Evolutionary conservation across 1,140 invertebrate genomes (phyloP).

Genomic region (Hirudo medicinalis): DNA sequence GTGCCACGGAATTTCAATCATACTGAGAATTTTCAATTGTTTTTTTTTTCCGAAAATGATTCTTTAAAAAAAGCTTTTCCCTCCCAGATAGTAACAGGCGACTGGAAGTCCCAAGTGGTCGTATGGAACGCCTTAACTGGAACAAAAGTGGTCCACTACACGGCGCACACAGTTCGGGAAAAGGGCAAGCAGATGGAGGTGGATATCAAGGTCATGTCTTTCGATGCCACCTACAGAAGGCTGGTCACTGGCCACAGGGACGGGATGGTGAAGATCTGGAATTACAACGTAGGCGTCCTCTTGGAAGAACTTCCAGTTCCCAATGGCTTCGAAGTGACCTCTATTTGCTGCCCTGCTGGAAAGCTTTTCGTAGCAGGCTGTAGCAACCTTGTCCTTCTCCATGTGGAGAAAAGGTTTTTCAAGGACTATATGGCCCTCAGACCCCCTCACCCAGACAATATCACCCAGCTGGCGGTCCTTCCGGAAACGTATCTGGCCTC

Average conservation of each 20-base stretch:
- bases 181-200: constrained; percentile 34
- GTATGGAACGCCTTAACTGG: constrained; percentile 18
- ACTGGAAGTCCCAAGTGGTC: constrained; percentile 6
- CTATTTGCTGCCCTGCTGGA: constrained; percentile 8
- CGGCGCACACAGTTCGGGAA: constrained; percentile 10
- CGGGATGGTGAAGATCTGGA: constrained; percentile 58
- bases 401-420: constrained; percentile 3
- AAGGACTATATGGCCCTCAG: background rate
- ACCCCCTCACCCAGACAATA: background rate
- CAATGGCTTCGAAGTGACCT: constrained; percentile 5
- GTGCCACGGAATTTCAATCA: background rate
- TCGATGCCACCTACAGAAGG: constrained; percentile 53
- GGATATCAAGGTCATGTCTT: constrained; percentile 58
- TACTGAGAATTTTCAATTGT: background rate
- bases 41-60: background rate
- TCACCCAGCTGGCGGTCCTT: constrained; percentile 10
- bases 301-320: constrained; percentile 15
- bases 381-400: background rate
- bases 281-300: constrained; percentile 53
- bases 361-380: constrained; percentile 17
- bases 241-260: constrained; percentile 54
- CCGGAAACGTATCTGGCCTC: constrained; percentile 7
- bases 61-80: too few species aligned
- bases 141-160: constrained; percentile 18
- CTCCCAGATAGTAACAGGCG: constrained; percentile 16